These are phyloP conservation scores for Aphidius gifuensis DNA, from an alignment of 1,140 invertebrate genomes.

Conservation along the genomic window DNA sequence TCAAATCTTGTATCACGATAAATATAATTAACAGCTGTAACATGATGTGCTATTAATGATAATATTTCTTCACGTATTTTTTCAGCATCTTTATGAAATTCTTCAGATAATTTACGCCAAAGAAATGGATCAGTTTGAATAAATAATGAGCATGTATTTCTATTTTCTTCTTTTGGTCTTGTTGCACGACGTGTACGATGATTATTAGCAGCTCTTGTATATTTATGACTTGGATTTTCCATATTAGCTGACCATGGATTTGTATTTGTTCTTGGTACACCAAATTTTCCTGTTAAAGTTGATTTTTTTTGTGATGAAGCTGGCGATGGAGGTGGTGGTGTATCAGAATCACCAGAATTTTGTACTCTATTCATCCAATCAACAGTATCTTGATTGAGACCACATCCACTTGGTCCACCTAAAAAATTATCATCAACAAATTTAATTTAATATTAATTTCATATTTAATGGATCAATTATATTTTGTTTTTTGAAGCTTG, in stretches of 20 bases:
- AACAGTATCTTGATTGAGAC: slow-evolving; percentile 78
- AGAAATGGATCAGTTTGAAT: slow-evolving; percentile 97
- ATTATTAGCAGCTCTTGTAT: slow-evolving; percentile 65
- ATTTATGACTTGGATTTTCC: slow-evolving; percentile 60
- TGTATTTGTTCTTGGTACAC: slow-evolving; percentile 29
- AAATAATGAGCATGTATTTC: slow-evolving; percentile 85
- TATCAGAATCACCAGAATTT: slow-evolving; percentile 75
- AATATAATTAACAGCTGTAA: slow-evolving; percentile 97
- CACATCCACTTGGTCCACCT: slow-evolving; percentile 82
- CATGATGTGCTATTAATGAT: slow-evolving; percentile 95
- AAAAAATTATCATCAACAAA: slow-evolving; percentile 16
- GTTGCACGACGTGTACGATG: slow-evolving; percentile 56
- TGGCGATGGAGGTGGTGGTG: slow-evolving; percentile 39
- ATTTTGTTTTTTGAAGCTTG: too few relatives aligned
- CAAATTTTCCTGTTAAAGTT: slow-evolving; percentile 29
- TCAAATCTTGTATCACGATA: slow-evolving; percentile 94
- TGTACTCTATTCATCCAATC: slow-evolving; percentile 92
- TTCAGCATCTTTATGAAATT: slow-evolving; percentile 67
- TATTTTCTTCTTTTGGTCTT: slow-evolving; percentile 66
- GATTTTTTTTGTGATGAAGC: slow-evolving; percentile 47
- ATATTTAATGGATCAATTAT: too few relatives aligned
- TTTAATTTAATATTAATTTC: too few relatives aligned
- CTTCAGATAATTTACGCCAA: slow-evolving; percentile 83
- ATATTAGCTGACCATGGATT: slow-evolving; percentile 40
- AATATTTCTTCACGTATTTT: slow-evolving; percentile 96